Base-by-base conservation (phyloP, 2,113 vertebrate genomes). In the Patagioenas fasciata region DNA sequence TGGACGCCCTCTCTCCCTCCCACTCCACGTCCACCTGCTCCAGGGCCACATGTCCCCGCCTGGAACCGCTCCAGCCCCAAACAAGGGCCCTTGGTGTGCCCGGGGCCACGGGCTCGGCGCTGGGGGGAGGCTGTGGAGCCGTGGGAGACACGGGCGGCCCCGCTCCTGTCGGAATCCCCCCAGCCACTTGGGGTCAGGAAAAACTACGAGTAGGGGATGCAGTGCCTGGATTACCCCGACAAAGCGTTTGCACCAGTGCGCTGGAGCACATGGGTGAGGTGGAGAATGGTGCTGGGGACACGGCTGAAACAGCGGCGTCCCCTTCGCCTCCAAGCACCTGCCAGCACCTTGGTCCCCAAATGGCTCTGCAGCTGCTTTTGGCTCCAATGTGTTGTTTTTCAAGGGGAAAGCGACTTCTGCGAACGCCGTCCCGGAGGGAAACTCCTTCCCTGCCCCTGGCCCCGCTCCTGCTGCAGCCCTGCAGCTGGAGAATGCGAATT, bases 71-170 rank as follows among this genome's bases (percentile, higher is more conserved):
- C 93, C 93, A 91, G 70, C 44, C 50, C 58, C 13, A 4, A 90
- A 97, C 92, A 96, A 94, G 77, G 51, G 88, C 85, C 74, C 69
- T 95, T 82, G 88, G 71, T 96, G 26, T 94, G 85, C 44, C 61
- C 65, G n/a, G 58, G 71, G 38, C 54, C 61, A n/a, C 58, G 53
- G 48, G 61, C 74, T 64, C 20, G 9, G 48, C 11, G 25, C 84
- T 50, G 89, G 65, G 6, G 44, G 53, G 72, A 47, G 36, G 82
- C 44, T 13, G 51, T 3, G 3, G 67, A 56, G 54, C 64, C 4
- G 2, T 31, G 54, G 5, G 3, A 23, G 42, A 44, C 44, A 47
- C 44, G 18, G 44, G 44, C 9, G 47, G 32, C 42, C 51, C 40
- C 8, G n/a, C 13, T 64, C 2, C 0, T 15, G 6, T 17, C 23